Evolutionary conservation across 2,888 invertebrate species (phyloP).

Genomic region (Anticlea derivata): DNA sequence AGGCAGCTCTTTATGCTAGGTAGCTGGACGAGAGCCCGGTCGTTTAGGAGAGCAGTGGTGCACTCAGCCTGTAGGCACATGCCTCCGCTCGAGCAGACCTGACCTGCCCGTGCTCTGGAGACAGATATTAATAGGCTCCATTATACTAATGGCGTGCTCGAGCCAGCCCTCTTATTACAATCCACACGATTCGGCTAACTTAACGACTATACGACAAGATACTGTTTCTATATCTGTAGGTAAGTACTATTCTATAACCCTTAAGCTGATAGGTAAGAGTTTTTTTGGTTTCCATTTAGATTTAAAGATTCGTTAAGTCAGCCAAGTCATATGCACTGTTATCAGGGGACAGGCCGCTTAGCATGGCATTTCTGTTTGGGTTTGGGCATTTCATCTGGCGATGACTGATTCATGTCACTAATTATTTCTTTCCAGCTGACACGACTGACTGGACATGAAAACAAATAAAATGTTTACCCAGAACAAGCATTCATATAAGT

Average conservation of each 20-base stretch:
- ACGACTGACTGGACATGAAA: too few species aligned
- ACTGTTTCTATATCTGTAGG: not conserved
- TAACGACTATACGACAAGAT: not conserved
- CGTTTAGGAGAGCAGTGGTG: not conserved
- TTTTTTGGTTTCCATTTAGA: too few species aligned
- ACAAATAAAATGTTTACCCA: too few species aligned
- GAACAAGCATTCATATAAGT: too few species aligned
- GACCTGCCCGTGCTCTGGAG: not conserved
- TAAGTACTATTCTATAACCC: too few species aligned
- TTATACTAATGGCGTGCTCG: slow-evolving; percentile 3
- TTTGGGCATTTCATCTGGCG: slow-evolving; percentile 12
- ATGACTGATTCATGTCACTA: slow-evolving; percentile 13
- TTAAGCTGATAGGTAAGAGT: too few species aligned
- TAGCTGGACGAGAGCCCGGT: too few species aligned
- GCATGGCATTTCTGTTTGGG: slow-evolving; percentile 4
- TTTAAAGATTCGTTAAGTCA: not conserved
- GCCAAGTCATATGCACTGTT: not conserved
- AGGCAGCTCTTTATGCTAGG: too few species aligned
- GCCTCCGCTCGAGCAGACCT: not conserved
- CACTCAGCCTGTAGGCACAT: not conserved
- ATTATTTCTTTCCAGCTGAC: too few species aligned
- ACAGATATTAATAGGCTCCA: slow-evolving; percentile 9
- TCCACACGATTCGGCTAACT: not conserved
- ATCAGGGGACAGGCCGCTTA: not conserved
- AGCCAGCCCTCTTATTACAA: not conserved